phyloP scores from a whole-genome alignment of 2,797 vertebrate genomes.

The Phoeniculus purpureus region DNA sequence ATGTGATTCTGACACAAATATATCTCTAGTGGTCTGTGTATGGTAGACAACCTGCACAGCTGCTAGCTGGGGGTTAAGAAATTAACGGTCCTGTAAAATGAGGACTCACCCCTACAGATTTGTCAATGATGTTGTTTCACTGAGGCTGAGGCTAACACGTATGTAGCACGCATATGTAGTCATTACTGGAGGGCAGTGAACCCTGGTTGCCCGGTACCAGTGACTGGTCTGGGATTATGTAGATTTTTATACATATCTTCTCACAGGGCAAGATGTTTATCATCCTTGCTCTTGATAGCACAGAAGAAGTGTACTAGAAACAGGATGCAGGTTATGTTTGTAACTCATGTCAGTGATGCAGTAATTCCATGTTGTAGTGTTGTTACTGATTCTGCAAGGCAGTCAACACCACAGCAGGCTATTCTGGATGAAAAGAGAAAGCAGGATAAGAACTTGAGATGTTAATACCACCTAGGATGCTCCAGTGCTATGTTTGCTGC shows the following conservation, averaged over 20 bases:
- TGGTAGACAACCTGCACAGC: background rate
- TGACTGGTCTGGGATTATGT: background rate
- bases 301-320: background rate
- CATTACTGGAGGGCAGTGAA: background rate
- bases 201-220: background rate
- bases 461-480: background rate
- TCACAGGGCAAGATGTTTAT: background rate
- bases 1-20: background rate
- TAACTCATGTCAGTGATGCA: background rate
- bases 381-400: background rate
- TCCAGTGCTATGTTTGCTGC: background rate
- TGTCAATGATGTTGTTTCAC: background rate
- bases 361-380: background rate
- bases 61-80: background rate
- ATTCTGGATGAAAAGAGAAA: background rate
- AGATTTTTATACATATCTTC: background rate
- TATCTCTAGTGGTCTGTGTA: background rate
- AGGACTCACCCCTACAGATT: background rate
- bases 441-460: constrained; percentile 23
- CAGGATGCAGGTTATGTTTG: background rate
- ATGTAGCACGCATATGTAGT: rapidly evolving
- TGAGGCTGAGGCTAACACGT: rapidly evolving
- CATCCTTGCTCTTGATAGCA: background rate
- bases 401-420: background rate
- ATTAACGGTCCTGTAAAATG: background rate